Conservation (phyloP, 2,113 vertebrate genomes). For the Todiramphus chloris region DNA sequence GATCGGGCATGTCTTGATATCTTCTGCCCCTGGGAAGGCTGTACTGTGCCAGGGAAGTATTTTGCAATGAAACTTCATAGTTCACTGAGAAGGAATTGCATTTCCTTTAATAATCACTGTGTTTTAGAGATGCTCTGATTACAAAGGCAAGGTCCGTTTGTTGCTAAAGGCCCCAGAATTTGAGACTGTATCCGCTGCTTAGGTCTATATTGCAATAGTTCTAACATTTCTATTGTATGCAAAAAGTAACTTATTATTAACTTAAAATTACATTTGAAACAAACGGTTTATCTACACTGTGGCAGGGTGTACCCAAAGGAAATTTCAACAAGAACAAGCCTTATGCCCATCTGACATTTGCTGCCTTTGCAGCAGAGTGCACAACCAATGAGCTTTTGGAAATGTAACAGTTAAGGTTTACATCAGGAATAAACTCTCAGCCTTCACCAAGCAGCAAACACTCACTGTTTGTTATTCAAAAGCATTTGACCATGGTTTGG, state of each 20-base stretch:
- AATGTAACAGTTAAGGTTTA: neutral
- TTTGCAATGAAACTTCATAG: conserved; percentile 8
- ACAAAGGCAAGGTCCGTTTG: neutral
- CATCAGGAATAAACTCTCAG: neutral
- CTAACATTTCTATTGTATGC: neutral
- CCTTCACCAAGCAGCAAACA: neutral
- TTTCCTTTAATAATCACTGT: conserved; percentile 14
- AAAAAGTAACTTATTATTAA: neutral
- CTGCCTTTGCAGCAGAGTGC: neutral
- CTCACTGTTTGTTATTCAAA: neutral
- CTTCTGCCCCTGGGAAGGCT: conserved; percentile 26
- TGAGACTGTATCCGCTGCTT: neutral
- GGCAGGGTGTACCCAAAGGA: neutral
- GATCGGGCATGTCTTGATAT: conserved; percentile 25
- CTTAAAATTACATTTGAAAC: neutral
- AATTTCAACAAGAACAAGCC: neutral
- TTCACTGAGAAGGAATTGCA: conserved; percentile 16
- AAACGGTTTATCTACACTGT: neutral
- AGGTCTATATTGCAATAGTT: neutral
- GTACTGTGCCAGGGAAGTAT: neutral
- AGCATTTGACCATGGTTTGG: neutral
- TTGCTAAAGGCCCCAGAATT: conserved; percentile 13
- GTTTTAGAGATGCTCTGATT: conserved; percentile 29
- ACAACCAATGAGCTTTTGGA: neutral
- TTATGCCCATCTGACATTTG: neutral